A percentile compares a stretch with the other conserved stretches of the same genome.
Conservation (phyloP, 2,113 vertebrate species). For the Damaliscus lunatus region DNA sequence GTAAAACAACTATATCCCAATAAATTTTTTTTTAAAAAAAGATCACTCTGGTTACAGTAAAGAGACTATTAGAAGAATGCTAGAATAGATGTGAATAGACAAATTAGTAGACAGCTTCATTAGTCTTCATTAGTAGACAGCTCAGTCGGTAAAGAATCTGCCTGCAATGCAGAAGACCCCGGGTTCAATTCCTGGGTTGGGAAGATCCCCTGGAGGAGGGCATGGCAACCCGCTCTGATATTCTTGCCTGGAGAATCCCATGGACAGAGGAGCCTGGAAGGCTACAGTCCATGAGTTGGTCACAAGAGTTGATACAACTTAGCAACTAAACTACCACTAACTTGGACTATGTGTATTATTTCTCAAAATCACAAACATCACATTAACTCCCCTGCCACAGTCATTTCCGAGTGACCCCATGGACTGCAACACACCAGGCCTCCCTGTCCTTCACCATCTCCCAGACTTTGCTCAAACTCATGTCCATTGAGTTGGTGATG, state of each 20-base stretch:
- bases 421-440: not conserved
- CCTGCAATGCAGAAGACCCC: not conserved
- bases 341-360: fast-evolving
- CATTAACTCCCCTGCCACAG: not conserved
- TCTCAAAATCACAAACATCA: not conserved
- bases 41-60: too few relatives aligned
- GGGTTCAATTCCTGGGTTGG: not conserved
- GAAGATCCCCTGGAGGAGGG: not conserved
- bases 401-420: not conserved
- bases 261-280: not conserved
- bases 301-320: not conserved
- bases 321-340: not conserved
- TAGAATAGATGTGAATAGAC: not conserved
- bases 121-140: not conserved
- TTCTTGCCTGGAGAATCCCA: not conserved
- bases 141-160: not conserved
- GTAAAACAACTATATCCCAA: not conserved
- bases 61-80: not conserved
- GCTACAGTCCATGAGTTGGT: not conserved
- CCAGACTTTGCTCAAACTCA: not conserved
- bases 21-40: not conserved
- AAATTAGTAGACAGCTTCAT: fast-evolving
- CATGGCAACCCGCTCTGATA: not conserved
- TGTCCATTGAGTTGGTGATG: not conserved
- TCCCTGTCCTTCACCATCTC: not conserved